Base-by-base conservation (phyloP, 1,140 invertebrate genomes). In the Rhyacophila brunnea region DNA sequence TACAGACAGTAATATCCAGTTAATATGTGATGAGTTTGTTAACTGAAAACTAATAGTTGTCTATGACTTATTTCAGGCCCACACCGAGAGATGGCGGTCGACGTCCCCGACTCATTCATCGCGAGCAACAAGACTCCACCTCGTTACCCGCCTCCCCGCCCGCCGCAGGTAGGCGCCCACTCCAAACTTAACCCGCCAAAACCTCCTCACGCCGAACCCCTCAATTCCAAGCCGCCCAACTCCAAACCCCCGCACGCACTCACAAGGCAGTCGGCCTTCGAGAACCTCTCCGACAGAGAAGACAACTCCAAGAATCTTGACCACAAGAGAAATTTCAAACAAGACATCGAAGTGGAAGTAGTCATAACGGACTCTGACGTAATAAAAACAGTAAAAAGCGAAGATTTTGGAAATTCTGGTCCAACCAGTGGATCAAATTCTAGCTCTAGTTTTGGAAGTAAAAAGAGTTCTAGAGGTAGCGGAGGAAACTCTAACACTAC, bases 71-170 rank as follows among this genome's bases (percentile, higher is more conserved):
- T 75, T 76, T 51, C 77, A 84, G 85, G 88, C 76, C 90, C 90
- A 69, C 90, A 92, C 81, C 87, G 91, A 71, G 96, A 99, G 85
- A 95, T 98, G 91, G 93, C 96, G 68, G 95, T 99, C 70, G 96
- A 98, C 79, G 95, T 96, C 61, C 96, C 96, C 68, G 95, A 96
- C 71, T 90, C 88, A 69, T 98, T 98, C 80, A 88, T 96, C 65
- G 91, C 85, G 64, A 83, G 88, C 73, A 92, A 90, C 77, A 97
- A 93, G 82, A 95, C 87, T 59, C 92, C 89, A 62, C 95, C 92
- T 64, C 85, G 93, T 71, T 97, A 94, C 82, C 91, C 91, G 48
- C 89, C 89, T 20, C 88, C 86, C 13, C 85, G 86, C 64, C 83
- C 83, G 50, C 80, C 82, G 42, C 75, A 80, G 75, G 75, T 78